phyloP scores from a whole-genome alignment of 1,140 invertebrate genomes.

The Aphidius gifuensis region DNA sequence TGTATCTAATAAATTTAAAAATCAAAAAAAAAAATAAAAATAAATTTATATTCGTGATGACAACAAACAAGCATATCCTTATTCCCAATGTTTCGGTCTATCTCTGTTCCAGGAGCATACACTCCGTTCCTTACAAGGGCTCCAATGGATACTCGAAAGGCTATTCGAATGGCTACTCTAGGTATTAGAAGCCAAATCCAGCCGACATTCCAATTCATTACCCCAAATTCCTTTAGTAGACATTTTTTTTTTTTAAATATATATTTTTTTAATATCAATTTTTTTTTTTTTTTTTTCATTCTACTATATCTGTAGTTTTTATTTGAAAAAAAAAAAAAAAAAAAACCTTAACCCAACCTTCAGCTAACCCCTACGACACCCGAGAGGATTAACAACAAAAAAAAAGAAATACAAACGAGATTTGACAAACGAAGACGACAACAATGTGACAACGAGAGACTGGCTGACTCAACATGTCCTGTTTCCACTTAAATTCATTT shows the following conservation, averaged over 20 bases:
- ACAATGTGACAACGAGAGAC: slow-evolving; percentile 12
- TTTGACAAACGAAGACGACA: neutral
- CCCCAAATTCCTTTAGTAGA: slow-evolving; percentile 30
- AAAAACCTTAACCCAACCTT: slow-evolving; percentile 20
- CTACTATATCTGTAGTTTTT: slow-evolving; percentile 33
- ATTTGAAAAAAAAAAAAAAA: slow-evolving; percentile 6
- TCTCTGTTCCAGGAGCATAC: slow-evolving; percentile 58
- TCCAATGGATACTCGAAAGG: slow-evolving; percentile 57
- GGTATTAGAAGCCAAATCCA: slow-evolving; percentile 52
- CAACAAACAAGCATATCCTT: slow-evolving; percentile 38
- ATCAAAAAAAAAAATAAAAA: slow-evolving; percentile 6
- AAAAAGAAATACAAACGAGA: slow-evolving; percentile 1
- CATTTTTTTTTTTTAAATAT: slow-evolving; percentile 22
- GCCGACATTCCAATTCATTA: slow-evolving; percentile 19
- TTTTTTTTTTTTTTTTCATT: slow-evolving; percentile 22
- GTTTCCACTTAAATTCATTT: neutral
- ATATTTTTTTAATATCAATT: slow-evolving; percentile 3
- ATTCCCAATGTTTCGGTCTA: slow-evolving; percentile 48
- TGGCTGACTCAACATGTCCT: neutral
- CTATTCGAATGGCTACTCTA: slow-evolving; percentile 57
- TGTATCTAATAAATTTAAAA: neutral
- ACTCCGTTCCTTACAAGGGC: slow-evolving; percentile 56
- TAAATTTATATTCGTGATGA: neutral
- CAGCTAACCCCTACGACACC: slow-evolving; percentile 10
- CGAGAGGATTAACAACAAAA: slow-evolving; percentile 17